These are phyloP conservation scores for Gyps fulvus DNA, from an alignment of 2,113 vertebrate species.

Conservation along the genomic window DNA sequence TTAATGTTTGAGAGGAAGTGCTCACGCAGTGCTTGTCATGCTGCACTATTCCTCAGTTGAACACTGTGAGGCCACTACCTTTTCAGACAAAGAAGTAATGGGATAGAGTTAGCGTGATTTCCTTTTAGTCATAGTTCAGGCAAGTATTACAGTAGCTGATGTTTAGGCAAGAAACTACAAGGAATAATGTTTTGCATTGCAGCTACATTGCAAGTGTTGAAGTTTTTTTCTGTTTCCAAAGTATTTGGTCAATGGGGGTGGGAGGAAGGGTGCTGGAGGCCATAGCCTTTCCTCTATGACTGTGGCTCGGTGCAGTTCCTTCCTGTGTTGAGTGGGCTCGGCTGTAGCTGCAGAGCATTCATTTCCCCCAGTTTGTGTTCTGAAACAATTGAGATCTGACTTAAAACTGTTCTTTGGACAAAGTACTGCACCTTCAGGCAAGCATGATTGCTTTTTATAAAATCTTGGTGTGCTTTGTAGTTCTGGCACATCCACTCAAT, in stretches of 20 bases:
- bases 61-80: not conserved
- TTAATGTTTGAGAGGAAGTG: not conserved
- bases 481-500: not conserved
- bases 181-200: not conserved
- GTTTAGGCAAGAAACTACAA: not conserved
- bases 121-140: not conserved
- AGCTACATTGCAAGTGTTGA: not conserved
- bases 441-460: not conserved
- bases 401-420: not conserved
- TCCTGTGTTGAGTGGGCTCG: not conserved
- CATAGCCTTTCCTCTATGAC: not conserved
- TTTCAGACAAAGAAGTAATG: not conserved
- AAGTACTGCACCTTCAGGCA: not conserved
- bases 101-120: not conserved
- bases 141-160: not conserved
- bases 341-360: not conserved
- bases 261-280: not conserved
- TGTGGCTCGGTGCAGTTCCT: rapidly evolving
- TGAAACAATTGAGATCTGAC: not conserved
- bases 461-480: not conserved
- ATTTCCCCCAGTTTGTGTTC: not conserved
- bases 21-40: not conserved
- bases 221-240: not conserved
- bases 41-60: not conserved
- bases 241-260: not conserved